phyloP scores from a whole-genome alignment of 2,888 invertebrate genomes.

The Cryptocheilus praepositus region DNA sequence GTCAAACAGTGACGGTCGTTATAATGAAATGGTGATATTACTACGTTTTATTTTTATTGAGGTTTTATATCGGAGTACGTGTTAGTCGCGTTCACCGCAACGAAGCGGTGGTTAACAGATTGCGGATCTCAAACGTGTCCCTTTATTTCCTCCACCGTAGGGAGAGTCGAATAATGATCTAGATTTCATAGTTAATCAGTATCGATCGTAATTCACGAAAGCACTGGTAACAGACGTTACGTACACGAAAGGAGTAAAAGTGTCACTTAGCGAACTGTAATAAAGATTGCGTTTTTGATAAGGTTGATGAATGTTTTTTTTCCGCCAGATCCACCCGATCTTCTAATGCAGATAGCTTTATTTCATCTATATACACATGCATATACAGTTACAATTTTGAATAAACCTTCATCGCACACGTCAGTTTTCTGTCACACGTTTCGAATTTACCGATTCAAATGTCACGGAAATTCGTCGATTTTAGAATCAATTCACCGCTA shows the following conservation, averaged over 20 bases:
- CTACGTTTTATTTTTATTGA: constrained; percentile 38
- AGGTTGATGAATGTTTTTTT: constrained; percentile 8
- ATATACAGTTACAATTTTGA: too few species aligned
- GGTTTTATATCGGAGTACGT: constrained; percentile 25
- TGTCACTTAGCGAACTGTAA: constrained; percentile 30
- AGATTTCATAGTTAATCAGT: background rate
- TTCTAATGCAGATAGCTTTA: too few species aligned
- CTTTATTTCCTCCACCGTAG: constrained; percentile 20
- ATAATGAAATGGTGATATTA: constrained; percentile 28
- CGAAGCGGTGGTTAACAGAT: constrained; percentile 25
- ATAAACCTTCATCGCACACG: too few species aligned
- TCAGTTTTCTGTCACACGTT: too few species aligned
- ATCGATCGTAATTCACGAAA: background rate
- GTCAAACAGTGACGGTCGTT: background rate
- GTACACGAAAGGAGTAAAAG: constrained; percentile 9
- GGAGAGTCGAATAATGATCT: constrained; percentile 5
- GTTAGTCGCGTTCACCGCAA: constrained; percentile 17
- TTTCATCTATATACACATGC: too few species aligned
- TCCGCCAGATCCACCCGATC: background rate
- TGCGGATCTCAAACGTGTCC: constrained; percentile 47
- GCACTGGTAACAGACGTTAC: background rate
- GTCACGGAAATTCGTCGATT: too few species aligned
- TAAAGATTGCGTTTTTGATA: constrained; percentile 39
- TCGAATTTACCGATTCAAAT: too few species aligned
- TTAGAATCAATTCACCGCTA: too few species aligned